These are phyloP conservation scores for Pristionchus entomophagus DNA, from an alignment of 2,888 invertebrate species.

Conservation along the genomic window DNA sequence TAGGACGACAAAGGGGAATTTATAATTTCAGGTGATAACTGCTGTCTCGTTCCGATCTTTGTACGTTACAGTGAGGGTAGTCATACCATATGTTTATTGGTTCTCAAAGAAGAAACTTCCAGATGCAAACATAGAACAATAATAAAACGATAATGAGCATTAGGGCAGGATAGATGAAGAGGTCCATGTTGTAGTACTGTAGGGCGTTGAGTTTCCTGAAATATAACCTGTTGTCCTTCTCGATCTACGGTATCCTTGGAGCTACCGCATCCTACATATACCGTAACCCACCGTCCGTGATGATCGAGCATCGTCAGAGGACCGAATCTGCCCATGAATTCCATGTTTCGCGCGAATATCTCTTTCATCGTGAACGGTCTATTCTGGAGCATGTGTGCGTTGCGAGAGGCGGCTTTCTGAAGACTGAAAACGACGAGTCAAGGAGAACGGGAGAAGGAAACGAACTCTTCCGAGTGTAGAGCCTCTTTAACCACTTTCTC, in stretches of 20 bases:
- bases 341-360: constrained; percentile 6
- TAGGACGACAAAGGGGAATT: constrained; percentile 8
- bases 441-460: too few relatives aligned
- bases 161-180: neutral
- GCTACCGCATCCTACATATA: neutral
- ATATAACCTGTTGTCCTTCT: neutral
- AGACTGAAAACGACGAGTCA: neutral
- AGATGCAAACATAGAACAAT: too few relatives aligned
- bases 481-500: neutral
- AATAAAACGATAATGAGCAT: neutral
- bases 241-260: neutral
- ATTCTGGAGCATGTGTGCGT: neutral
- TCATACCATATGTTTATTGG: too few relatives aligned
- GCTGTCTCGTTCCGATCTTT: too few relatives aligned
- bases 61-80: too few relatives aligned
- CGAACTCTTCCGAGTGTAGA: neutral
- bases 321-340: constrained; percentile 33
- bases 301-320: constrained; percentile 24
- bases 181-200: neutral
- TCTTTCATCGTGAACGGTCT: constrained; percentile 33
- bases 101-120: too few relatives aligned
- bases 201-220: neutral
- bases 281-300: constrained; percentile 17
- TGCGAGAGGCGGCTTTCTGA: neutral
- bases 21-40: neutral